A percentile compares a stretch with the other conserved stretches of the same genome.
Conservation (phyloP, 2,888 invertebrate genomes). For the Drosophila nr. perissopoda region DNA sequence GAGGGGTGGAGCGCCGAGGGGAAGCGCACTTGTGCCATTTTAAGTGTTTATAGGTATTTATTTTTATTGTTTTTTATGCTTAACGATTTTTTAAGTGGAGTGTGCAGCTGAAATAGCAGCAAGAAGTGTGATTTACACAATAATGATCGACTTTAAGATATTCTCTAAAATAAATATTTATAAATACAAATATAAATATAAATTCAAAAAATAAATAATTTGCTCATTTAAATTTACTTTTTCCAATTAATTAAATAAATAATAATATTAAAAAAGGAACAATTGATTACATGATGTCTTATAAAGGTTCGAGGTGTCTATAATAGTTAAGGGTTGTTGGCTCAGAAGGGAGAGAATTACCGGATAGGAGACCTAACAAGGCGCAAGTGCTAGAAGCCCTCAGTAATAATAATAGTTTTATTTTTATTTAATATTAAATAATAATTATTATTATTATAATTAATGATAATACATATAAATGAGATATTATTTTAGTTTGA, state of each 20-base stretch:
- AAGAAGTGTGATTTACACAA: background rate
- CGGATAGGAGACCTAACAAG: background rate
- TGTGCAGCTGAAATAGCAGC: slow-evolving; percentile 50
- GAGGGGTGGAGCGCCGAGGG: background rate
- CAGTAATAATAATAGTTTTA: background rate
- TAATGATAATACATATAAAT: background rate
- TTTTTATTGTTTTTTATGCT: slow-evolving; percentile 78
- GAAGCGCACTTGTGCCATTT: slow-evolving; percentile 70
- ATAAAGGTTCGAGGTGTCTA: background rate
- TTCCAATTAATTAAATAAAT: background rate
- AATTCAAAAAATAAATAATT: background rate
- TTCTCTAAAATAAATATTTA: background rate
- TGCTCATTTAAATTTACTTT: background rate
- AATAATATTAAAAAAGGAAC: background rate
- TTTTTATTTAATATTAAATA: background rate
- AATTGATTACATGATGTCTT: background rate
- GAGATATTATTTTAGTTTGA: no score
- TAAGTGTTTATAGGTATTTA: slow-evolving; percentile 80
- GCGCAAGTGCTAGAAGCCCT: background rate
- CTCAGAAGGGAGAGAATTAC: background rate
- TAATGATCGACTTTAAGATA: slow-evolving; percentile 11
- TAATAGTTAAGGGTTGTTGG: background rate
- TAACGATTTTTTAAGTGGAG: slow-evolving; percentile 79
- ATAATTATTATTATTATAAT: background rate
- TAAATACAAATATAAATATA: background rate